Conservation (phyloP, 2,797 vertebrate genomes). For the Pangasius krempfi region DNA sequence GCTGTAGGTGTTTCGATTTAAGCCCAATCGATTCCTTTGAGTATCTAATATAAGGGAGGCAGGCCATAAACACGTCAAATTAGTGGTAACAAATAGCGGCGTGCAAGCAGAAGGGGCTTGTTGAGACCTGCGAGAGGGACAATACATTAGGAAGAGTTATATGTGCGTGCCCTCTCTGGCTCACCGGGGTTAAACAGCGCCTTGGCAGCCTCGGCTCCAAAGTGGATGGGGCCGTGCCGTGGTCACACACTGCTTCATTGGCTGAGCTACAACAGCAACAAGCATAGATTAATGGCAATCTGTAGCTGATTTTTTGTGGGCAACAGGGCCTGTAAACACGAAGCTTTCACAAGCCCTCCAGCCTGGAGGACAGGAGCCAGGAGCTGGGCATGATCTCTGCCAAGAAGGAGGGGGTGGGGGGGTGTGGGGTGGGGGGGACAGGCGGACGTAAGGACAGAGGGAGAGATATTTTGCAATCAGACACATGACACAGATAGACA, state of each 20-base stretch:
- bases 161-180: conserved; percentile 67
- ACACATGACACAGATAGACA: conserved; percentile 8
- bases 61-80: conserved; percentile 66
- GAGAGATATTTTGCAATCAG: conserved; percentile 55
- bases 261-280: conserved; percentile 64
- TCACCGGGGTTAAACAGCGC: conserved; percentile 64
- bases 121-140: conserved; percentile 52
- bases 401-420: conserved; percentile 20
- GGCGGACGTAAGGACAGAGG: conserved; percentile 35
- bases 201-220: conserved; percentile 68
- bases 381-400: conserved; percentile 40
- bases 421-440: background rate
- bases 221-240: conserved; percentile 76
- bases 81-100: conserved; percentile 65
- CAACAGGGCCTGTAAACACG: conserved; percentile 72
- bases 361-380: conserved; percentile 65
- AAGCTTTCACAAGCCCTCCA: conserved; percentile 72
- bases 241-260: conserved; percentile 80
- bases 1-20: conserved; percentile 65
- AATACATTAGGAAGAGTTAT: conserved; percentile 64
- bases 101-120: conserved; percentile 54
- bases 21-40: conserved; percentile 63
- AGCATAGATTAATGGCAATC: conserved; percentile 72
- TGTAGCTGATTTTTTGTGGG: conserved; percentile 77
- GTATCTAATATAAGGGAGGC: conserved; percentile 63